Percentiles rank a stretch among this genome's conserved stretches.
Conservation (phyloP, 2,888 invertebrate genomes). For the Eugnorisma glareosa region DNA sequence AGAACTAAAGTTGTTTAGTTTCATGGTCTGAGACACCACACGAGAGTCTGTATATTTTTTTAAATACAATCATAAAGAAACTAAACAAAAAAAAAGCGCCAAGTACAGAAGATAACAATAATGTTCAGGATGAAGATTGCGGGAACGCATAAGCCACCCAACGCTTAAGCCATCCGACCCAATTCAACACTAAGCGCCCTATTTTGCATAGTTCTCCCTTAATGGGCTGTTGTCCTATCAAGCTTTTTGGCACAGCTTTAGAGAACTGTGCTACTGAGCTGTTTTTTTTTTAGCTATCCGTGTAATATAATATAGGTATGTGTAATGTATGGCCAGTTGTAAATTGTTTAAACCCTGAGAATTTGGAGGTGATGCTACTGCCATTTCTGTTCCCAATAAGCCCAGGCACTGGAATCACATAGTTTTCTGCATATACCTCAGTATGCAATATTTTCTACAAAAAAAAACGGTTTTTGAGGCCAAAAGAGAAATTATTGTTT, state of each 20-base stretch:
- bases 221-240: conserved; percentile 42
- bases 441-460: no score
- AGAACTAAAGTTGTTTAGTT: no score
- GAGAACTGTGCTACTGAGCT: conserved; percentile 5
- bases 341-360: not conserved
- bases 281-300: conserved; percentile 15
- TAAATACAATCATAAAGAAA: not conserved
- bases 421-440: no score
- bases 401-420: no score
- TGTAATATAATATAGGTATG: no score
- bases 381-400: no score
- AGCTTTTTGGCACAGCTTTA: conserved; percentile 50
- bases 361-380: no score
- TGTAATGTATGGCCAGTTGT: not conserved
- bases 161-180: conserved; percentile 46
- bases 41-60: not conserved
- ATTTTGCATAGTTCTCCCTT: conserved; percentile 50
- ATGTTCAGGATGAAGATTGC: conserved; percentile 51
- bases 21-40: no score
- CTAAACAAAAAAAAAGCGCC: conserved; percentile 19
- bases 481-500: not conserved
- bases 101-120: conserved; percentile 45
- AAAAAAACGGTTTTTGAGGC: not conserved
- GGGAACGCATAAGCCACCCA: conserved; percentile 29
- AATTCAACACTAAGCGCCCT: conserved; percentile 47